phyloP scores from a whole-genome alignment of 2,113 vertebrate genomes.

The Pachycephala philippinensis region DNA sequence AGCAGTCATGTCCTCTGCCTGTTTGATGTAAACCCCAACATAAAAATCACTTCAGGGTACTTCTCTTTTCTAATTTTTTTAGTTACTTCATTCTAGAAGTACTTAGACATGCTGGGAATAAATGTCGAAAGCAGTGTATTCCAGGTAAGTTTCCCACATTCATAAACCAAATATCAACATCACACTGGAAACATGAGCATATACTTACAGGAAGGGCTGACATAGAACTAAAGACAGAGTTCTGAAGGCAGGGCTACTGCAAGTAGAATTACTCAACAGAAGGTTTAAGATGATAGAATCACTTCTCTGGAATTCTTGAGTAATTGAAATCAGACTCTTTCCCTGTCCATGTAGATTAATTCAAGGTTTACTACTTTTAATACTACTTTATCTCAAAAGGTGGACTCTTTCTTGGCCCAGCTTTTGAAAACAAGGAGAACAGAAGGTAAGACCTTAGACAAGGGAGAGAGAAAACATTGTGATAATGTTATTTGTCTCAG shows the following conservation, averaged over 20 bases:
- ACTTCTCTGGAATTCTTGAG: background rate
- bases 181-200: background rate
- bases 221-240: background rate
- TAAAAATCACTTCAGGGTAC: background rate
- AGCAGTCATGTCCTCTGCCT: background rate
- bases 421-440: fast-evolving
- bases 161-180: background rate
- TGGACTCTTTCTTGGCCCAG: background rate
- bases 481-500: background rate
- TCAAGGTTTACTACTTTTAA: background rate
- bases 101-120: background rate
- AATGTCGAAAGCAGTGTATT: background rate
- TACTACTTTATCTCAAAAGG: background rate
- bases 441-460: background rate
- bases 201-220: background rate
- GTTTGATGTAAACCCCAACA: background rate
- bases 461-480: background rate
- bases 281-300: background rate
- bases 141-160: background rate
- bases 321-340: background rate
- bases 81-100: background rate
- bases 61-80: background rate
- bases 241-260: background rate
- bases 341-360: background rate
- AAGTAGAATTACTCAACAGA: background rate